These are phyloP conservation scores for Timema cristinae DNA, from an alignment of 2,888 invertebrate genomes.

Conservation along the genomic window DNA sequence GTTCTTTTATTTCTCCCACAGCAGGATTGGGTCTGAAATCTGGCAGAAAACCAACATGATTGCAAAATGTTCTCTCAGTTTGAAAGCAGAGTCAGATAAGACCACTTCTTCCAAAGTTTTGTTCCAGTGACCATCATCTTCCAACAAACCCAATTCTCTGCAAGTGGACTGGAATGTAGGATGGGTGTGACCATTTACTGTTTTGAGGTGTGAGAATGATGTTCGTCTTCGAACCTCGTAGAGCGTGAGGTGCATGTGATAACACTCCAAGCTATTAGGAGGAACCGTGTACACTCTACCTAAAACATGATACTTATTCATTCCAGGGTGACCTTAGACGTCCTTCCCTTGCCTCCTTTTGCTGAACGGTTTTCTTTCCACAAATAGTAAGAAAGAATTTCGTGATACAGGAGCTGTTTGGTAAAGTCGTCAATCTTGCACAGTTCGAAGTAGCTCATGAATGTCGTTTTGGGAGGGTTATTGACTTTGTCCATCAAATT, in stretches of 20 bases:
- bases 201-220: constrained; percentile 39
- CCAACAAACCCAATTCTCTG: constrained; percentile 37
- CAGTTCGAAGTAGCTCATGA: constrained; percentile 36
- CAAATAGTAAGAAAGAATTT: constrained; percentile 37
- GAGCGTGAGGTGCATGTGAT: background rate
- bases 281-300: background rate
- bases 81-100: no score
- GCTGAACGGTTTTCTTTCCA: constrained; percentile 30
- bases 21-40: no score
- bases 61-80: no score
- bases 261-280: background rate
- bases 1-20: no score
- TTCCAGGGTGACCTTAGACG: constrained; percentile 9
- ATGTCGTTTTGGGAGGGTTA: constrained; percentile 36
- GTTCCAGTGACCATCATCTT: constrained; percentile 41
- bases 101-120: constrained; percentile 30
- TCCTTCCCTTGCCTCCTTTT: constrained; percentile 24
- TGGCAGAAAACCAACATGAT: no score
- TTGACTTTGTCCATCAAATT: constrained; percentile 10
- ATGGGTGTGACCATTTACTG: constrained; percentile 35
- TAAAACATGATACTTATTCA: background rate
- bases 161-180: constrained; percentile 39
- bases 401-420: constrained; percentile 39
- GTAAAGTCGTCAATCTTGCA: constrained; percentile 40
- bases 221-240: constrained; percentile 36